Evolutionary conservation across 2,113 vertebrate species (phyloP).

Genomic region (Tupaia chinensis): DNA sequence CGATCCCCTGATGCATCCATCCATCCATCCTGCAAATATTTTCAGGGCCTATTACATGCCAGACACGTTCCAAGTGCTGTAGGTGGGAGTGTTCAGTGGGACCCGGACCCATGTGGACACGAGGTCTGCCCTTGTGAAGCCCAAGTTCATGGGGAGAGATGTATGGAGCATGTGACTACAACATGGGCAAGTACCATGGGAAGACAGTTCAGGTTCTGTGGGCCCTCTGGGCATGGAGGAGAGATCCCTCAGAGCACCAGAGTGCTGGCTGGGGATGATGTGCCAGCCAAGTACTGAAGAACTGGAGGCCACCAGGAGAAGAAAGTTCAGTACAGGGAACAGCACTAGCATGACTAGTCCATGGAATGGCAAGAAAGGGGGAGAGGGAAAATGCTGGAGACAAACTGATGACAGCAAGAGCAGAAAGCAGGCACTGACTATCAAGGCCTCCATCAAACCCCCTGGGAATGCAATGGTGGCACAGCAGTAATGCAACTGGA

Average conservation of each 20-base stretch:
- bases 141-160: not conserved
- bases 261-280: not conserved
- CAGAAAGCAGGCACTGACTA: not conserved
- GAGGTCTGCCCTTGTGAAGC: not conserved
- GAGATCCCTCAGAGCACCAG: too few species aligned
- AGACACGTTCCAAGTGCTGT: not conserved
- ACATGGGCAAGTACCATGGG: not conserved
- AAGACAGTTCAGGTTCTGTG: not conserved
- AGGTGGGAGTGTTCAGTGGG: not conserved
- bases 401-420: fast-evolving
- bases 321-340: not conserved
- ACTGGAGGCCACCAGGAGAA: not conserved
- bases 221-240: not conserved
- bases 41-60: not conserved
- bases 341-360: not conserved
- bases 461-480: too few species aligned
- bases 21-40: not conserved
- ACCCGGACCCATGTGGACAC: not conserved
- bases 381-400: not conserved
- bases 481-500: too few species aligned
- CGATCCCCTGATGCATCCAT: not conserved
- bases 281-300: not conserved
- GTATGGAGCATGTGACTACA: not conserved
- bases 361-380: not conserved
- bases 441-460: too few species aligned